phyloP scores from a whole-genome alignment of 2,113 vertebrate genomes.

The Himantopus leucocephalus region DNA sequence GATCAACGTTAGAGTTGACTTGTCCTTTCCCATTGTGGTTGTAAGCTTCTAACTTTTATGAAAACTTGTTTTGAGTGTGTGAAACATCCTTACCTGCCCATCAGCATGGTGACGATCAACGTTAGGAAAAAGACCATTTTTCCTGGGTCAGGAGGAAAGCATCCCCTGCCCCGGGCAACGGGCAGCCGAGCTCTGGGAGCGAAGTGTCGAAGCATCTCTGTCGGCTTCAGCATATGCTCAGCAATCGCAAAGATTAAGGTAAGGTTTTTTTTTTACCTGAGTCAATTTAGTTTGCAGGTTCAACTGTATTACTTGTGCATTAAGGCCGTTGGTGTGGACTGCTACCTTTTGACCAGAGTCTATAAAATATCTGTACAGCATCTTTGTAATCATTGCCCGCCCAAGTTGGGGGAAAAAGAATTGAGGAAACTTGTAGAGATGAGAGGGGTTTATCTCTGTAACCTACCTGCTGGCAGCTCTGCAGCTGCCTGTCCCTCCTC shows the following conservation, averaged over 20 bases:
- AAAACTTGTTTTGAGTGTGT: not conserved
- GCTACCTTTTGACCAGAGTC: not conserved
- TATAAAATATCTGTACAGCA: not conserved
- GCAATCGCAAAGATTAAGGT: not conserved
- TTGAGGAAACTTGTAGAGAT: not conserved
- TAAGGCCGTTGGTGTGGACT: not conserved
- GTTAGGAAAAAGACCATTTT: not conserved
- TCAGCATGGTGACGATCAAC: not conserved
- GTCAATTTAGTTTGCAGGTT: not conserved
- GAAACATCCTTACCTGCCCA: not conserved
- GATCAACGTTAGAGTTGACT: not conserved
- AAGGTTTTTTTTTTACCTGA: not conserved
- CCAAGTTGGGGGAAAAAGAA: not conserved
- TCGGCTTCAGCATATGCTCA: not conserved
- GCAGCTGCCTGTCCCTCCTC: not conserved
- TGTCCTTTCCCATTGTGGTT: not conserved
- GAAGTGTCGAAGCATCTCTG: not conserved
- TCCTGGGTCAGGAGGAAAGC: not conserved
- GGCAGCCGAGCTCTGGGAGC: not conserved
- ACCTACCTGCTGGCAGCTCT: not conserved
- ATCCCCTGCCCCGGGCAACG: not conserved
- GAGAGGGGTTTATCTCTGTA: not conserved
- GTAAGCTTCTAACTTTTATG: not conserved
- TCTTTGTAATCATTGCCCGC: not conserved
- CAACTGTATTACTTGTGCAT: not conserved